These are phyloP conservation scores for Ylistrum balloti DNA, from an alignment of 1,140 invertebrate genomes.

Conservation along the genomic window DNA sequence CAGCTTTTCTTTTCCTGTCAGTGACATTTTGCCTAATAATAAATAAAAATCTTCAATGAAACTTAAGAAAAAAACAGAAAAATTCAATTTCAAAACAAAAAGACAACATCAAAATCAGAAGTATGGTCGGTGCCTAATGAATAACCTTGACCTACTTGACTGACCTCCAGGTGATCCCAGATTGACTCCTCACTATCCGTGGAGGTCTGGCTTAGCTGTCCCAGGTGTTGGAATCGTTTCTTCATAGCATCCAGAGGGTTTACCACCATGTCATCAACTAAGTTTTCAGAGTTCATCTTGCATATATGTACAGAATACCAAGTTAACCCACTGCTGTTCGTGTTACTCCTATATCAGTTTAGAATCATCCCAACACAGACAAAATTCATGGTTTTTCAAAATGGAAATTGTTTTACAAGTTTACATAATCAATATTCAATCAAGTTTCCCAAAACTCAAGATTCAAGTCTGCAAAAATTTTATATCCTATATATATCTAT, in stretches of 20 bases:
- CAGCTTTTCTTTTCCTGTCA: no score
- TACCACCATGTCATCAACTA: slow-evolving; percentile 49
- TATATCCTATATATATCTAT: background rate
- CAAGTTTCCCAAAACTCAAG: background rate
- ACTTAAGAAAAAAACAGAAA: no score
- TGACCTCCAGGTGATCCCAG: slow-evolving; percentile 58
- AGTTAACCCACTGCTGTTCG: background rate
- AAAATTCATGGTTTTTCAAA: background rate
- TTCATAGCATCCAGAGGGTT: slow-evolving; percentile 54
- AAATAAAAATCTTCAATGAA: no score
- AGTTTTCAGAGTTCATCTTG: slow-evolving; percentile 44
- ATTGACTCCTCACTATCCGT: slow-evolving; percentile 62
- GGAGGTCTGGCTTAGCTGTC: slow-evolving; percentile 47
- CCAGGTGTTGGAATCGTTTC: slow-evolving; percentile 54
- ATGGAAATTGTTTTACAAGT: background rate
- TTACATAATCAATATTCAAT: background rate
- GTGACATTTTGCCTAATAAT: no score
- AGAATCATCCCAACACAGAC: background rate
- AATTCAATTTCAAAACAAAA: no score
- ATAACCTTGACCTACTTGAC: slow-evolving; percentile 6
- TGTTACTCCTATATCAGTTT: background rate
- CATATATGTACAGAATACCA: background rate
- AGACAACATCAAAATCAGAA: no score
- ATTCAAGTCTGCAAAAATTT: background rate
- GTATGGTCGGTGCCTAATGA: background rate